Evolutionary conservation across 2,113 vertebrate species (phyloP), one percentile per base, ranked within the genome.

Genomic region (Redunca redunca): DNA sequence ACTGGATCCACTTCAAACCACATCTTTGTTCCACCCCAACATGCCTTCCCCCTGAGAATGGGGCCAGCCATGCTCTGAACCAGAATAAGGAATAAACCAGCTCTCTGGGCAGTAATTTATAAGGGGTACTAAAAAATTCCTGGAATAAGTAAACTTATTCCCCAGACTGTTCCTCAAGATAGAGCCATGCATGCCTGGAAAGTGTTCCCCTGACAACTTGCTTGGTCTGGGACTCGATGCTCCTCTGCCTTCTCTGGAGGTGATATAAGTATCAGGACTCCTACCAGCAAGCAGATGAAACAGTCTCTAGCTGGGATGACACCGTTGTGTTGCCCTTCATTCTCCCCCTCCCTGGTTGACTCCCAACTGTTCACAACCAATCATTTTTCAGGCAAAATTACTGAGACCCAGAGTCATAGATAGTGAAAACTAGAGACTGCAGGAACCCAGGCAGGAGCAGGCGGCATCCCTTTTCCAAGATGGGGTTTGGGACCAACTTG

Each of bases 381-480:
- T 85, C 57, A 33, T 83, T 96, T 36, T 58, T 5, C 81, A 88
- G 81, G 58, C 40, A 94, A 85, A 67, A 92, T 74, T 50, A 57
- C 50, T 30, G 11, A 85, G 57, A 15, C 26, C 86, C 58, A 40
- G 8, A 16, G 26, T 28, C 84, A 58, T 3, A 71, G 84, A 89
- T 33, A 36, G 55, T 26, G 60, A 46, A 87, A n/a, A 2, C 19
- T 64, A 85, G 77, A 80, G 30, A 52, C 9, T 25, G 5, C 25
- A 52, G 81, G 21, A 52, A 80, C 21, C 17, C 46, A 82, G 85
- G 86, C 5, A 26, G 74, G 16, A 83, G 52, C 55, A 62, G 48
- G 40, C 9, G 7, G 12, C 1, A 26, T 9, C 12, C 21, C 23
- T 94, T 92, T 78, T 43, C 81, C 50, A 74, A 50, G 25, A 87